Base-by-base conservation (phyloP, 2,888 invertebrate genomes). In the Biston stratarius region DNA sequence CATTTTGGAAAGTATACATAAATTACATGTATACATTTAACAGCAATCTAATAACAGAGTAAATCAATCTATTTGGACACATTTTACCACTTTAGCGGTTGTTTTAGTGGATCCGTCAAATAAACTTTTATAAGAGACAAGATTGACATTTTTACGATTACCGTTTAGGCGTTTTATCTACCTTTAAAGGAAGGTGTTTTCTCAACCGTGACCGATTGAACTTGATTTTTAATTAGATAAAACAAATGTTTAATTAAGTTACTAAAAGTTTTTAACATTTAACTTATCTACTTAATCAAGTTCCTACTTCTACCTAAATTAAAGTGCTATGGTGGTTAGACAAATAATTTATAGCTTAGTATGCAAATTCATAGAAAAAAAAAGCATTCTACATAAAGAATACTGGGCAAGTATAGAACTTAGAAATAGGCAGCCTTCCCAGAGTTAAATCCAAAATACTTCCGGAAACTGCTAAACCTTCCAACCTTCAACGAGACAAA, bases 1-100 rank as follows among this genome's bases (percentile, higher is more conserved):
- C 33, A 55, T 51, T 57, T 12, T 2, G 67, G 70, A 64, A 72
- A 70, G 66, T 67, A 70, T 71, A 72, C 61, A 61, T n/a, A n/a
- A n/a, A n/a, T n/a, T n/a, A n/a, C n/a, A n/a, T n/a, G n/a, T n/a
- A n/a, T 60, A 51, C 49, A 53, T 42, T 55, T 45, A 44, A 45
- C 14, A 48, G 45, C 49, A 48, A 34, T 40, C 6, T 44, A 47
- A 47, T 53, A 38, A 44, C 36, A 48, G 36, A 51, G 36, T 64
- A 68, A 68, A 68, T 68, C 64, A 64, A 61, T 68, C 68, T 47
- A 51, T 57, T 68, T 14, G n/a, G 64, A 61, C 61, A 61, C 42
- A 45, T 56, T 58, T 57, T 68, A 64, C 42, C 57, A 59, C 55
- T 59, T 40, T 67, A 66, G 68, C 68, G 60, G 61, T 68, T 61